Evolutionary conservation across 2,888 invertebrate genomes (phyloP).

Genomic region (Lithophane leautieri): DNA sequence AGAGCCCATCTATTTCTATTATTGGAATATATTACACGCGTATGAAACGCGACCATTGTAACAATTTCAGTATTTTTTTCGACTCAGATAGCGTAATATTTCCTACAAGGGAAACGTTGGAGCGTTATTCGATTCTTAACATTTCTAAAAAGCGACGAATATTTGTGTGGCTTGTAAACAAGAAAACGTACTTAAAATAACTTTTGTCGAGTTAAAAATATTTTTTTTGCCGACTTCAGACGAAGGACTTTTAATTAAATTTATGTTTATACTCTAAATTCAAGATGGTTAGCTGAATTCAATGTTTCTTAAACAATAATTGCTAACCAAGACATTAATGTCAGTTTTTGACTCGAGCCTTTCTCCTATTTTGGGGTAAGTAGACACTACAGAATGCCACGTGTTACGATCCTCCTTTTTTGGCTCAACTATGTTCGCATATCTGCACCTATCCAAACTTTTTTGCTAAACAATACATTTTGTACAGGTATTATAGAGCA

Average conservation of each 20-base stretch:
- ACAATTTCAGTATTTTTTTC: conserved; percentile 10
- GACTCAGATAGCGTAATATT: conserved; percentile 20
- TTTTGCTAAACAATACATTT: too few species aligned
- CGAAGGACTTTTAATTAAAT: conserved; percentile 4
- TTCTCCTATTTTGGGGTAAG: not conserved
- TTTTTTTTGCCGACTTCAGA: not conserved
- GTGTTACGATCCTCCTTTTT: not conserved
- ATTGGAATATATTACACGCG: conserved; percentile 16
- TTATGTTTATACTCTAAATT: conserved; percentile 4
- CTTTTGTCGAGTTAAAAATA: conserved; percentile 6
- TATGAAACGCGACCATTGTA: conserved; percentile 8
- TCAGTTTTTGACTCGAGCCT: not conserved
- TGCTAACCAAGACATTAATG: not conserved
- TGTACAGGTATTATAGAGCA: conserved; percentile 83
- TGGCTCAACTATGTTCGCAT: not conserved
- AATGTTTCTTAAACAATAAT: not conserved
- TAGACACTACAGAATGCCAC: not conserved
- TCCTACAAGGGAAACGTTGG: not conserved
- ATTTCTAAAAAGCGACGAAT: conserved; percentile 12
- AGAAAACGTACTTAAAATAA: conserved; percentile 2
- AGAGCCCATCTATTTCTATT: not conserved
- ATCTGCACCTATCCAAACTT: not conserved
- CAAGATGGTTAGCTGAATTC: not conserved
- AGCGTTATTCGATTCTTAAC: conserved; percentile 13
- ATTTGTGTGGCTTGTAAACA: conserved; percentile 25